Percentiles rank a stretch among this genome's conserved stretches.
Evolutionary conservation across 2,113 vertebrate genomes (phyloP).

Genomic region (Paradoxurus hermaphroditus): DNA sequence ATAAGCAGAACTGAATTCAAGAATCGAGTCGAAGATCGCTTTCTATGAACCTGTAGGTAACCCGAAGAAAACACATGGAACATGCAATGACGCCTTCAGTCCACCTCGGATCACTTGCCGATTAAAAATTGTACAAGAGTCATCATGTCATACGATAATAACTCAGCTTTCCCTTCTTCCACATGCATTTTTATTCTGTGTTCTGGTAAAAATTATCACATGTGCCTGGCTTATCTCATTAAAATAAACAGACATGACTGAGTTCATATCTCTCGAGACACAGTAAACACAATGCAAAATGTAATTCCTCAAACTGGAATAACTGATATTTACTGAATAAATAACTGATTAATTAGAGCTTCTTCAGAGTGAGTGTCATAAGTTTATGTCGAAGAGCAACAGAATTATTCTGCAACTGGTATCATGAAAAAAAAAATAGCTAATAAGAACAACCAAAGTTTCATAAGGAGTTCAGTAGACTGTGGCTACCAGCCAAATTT

Average conservation of each 20-base stretch:
- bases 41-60: not conserved
- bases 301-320: conserved; percentile 43
- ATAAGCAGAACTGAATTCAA: not conserved
- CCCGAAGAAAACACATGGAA: not conserved
- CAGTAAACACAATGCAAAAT: conserved; percentile 59
- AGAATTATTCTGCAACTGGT: conserved; percentile 20
- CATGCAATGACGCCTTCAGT: not conserved
- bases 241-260: conserved; percentile 75
- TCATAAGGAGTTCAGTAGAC: conserved; percentile 4
- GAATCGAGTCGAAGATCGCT: not conserved
- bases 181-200: conserved; percentile 40
- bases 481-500: not conserved
- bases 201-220: conserved; percentile 61
- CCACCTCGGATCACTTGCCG: not conserved
- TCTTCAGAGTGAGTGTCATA: conserved; percentile 35
- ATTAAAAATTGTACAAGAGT: not conserved
- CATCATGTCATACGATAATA: not conserved
- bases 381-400: conserved; percentile 20
- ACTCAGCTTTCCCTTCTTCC: not conserved
- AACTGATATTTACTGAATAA: conserved; percentile 35
- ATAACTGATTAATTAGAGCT: not conserved
- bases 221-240: conserved; percentile 72
- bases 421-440: not conserved
- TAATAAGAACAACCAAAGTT: not conserved
- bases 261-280: conserved; percentile 62